Base-by-base conservation (phyloP, 2,888 invertebrate species). In the Pseudococcus longispinus region DNA sequence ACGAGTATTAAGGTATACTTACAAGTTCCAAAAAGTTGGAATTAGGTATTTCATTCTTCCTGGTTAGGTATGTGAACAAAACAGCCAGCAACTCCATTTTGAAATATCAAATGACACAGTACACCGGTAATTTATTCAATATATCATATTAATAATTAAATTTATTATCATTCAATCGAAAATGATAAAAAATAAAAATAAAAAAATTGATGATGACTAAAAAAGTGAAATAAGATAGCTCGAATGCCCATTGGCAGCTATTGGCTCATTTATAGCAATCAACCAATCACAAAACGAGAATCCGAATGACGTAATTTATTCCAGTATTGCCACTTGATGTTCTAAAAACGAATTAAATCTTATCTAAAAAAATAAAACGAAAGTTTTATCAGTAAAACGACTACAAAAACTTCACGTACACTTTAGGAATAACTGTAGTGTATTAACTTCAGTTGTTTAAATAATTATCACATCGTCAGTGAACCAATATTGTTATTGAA, bases 391-490 rank as follows among this genome's bases (percentile, higher is more conserved):
- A 70, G 29, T 70, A 29, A 29, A 26, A 11, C 8, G 8, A 9
- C 2, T 15, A 6, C 15, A 23, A 60, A 23, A 20, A 65, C 3
- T 65, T 32, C 18, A 70, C 15, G 70, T 55, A 55, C 70, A 70
- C 32, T 70, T 29, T 70, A 70, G 70, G 70, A 70, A 70, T 70
- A 70, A 70, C 70, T 70, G 70, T 37, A 37, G 37, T 37, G 37
- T 70, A 29, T 32, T 70, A 32, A 29, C 3, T 18, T 70, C 70
- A 70, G 70, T 70, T 70, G 70, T 70, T 70, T 29, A 70, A 70
- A 70, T 70, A n/a, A n/a, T n/a, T n/a, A 70, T 70, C 32, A 60
- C 70, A 70, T 70, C 70, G 32, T 70, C 70, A 70, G 70, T 70
- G 20, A 70, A 29, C 29, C 18, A 70, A 70, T 70, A 29, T 70